Evolutionary conservation across 2,888 invertebrate genomes (phyloP).

Genomic region (Noctua janthe): DNA sequence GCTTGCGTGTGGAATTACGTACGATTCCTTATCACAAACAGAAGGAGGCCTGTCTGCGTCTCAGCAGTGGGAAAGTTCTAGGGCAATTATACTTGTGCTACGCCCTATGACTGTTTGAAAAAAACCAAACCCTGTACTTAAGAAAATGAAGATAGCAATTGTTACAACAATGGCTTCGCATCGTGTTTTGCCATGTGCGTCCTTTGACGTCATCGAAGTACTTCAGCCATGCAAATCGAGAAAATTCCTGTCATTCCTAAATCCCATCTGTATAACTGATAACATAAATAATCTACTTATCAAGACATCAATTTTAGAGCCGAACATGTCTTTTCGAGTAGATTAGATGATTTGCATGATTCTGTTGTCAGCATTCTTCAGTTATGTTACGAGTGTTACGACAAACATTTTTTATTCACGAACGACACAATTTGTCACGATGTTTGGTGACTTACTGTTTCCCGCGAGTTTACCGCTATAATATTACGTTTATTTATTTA

Average conservation of each 20-base stretch:
- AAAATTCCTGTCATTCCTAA: constrained; percentile 15
- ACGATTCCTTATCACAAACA: too few relatives aligned
- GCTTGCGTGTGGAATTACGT: neutral
- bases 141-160: neutral
- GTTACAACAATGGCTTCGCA: neutral
- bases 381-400: neutral
- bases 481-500: neutral
- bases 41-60: neutral
- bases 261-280: constrained; percentile 15
- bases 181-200: neutral
- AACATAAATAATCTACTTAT: constrained; percentile 9
- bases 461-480: constrained; percentile 5
- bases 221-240: neutral
- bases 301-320: constrained; percentile 20
- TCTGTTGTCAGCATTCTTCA: constrained; percentile 14
- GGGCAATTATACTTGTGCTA: too few relatives aligned
- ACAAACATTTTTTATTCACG: constrained; percentile 25
- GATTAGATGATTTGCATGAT: constrained; percentile 20
- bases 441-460: constrained; percentile 12
- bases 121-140: neutral
- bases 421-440: constrained; percentile 12
- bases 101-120: neutral
- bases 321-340: constrained; percentile 4
- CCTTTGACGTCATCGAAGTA: constrained; percentile 4
- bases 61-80: neutral